Base-by-base conservation (phyloP, 2,113 vertebrate species). In the Carlito syrichta region DNA sequence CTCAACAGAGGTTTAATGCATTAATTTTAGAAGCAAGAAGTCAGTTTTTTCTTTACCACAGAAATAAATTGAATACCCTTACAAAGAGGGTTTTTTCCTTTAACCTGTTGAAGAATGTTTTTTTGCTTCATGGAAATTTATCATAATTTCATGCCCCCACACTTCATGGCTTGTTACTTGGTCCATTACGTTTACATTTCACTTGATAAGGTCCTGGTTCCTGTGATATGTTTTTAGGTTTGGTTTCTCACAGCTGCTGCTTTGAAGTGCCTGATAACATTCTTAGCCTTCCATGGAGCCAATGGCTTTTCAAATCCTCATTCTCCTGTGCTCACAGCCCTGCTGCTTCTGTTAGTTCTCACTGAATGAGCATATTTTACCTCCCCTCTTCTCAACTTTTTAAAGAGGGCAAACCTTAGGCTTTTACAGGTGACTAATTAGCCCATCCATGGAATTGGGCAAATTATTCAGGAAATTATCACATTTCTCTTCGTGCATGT, bases 261-360 rank as follows among this genome's bases (percentile, higher is more conserved):
- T 98, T 97, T 98, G 97, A 98, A 98, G 98, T 92, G 63, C 68
- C 89, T 97, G 98, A 98, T 98, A 98, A 98, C 95, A 91, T 96
- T 97, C 43, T 84, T 52, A 92, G 82, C 84, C 90, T 79, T 66
- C 77, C 92, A 77, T 5, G 40, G 84, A 97, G 96, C 94, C 92
- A 14, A 48, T 96, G 97, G 95, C 69, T 98, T 98, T 98, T 97
- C 94, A 96, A 74, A 78, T 97, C 94, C 91, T 86, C 73, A 91
- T 95, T 95, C 92, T 86, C 32, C 81, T 43, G 27, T 76, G 56
- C 54, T 92, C 50, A 32, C 40, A 89, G 77, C 74, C 88, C 86
- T 96, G 87, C 66, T 92, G 90, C 77, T 97, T 96, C 32, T 60
- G 25, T 60, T 48, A 19, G 40, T 83, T 86, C 74, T 68, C 66